Evolutionary conservation across 1,140 invertebrate species (phyloP), one percentile per base, ranked within the genome.

Genomic region (Neotoxoptera formosana): DNA sequence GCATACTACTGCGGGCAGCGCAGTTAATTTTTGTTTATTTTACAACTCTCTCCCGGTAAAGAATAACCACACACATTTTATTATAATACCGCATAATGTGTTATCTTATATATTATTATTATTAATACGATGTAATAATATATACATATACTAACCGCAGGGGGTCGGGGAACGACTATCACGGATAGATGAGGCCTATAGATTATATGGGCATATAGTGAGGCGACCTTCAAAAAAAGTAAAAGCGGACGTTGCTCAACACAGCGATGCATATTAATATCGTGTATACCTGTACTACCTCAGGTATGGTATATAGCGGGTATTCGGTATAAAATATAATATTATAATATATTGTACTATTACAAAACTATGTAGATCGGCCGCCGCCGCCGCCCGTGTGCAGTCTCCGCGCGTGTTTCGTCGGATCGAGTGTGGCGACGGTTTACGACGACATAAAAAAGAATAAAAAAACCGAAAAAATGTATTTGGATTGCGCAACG

Each of bases 391-490:
- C n/a, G n/a, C n/a, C n/a, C n/a, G n/a, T 14, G 47, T 47, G 41
- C 3, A n/a, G 48, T 51, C 86, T 34, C 53, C 87, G n/a, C 87
- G n/a, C 47, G 7, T 89, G 36, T 89, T 89, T 56, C 25, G 36
- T 56, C 25, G n/a, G 34, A 21, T 41, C 51, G n/a, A 41, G 51
- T 56, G 36, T 6, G 34, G 34, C 8, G 30, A 88, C n/a, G 36
- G 90, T 91, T 91, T 91, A 91, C 90, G 60, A 91, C 25, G 90
- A 47, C 60, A 47, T 91, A 76, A 91, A 91, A 91, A 45, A 47
- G 34, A 90, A 56, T 17, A 53, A 41, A 88, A 56, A 56, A 41
- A 7, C 30, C 9, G 17, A 89, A 89, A 47, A n/a, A 7, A 34
- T n/a, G 25, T 76, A 76, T 91, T 91, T 76, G 60, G 60, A 91